A percentile compares a stretch with the other conserved stretches of the same genome.
These are phyloP conservation scores for Plebejus melissa DNA, from an alignment of 2,888 invertebrate species.

Conservation along the genomic window DNA sequence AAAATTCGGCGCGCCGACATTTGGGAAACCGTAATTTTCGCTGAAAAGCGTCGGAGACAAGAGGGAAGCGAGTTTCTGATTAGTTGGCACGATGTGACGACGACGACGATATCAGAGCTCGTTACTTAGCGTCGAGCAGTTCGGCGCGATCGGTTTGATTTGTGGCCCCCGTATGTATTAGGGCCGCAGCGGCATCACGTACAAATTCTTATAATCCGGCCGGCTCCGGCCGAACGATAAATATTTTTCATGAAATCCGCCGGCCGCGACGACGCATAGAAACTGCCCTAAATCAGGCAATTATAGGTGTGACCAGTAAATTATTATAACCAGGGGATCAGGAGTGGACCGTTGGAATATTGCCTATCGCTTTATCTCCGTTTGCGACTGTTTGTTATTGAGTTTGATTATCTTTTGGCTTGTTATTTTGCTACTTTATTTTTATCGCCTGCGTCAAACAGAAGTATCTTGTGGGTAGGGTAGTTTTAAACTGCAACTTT, in stretches of 20 bases:
- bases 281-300: conserved; percentile 75
- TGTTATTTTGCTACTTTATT: not conserved
- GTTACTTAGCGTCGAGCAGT: conserved; percentile 33
- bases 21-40: not conserved
- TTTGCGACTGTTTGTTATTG: conserved; percentile 5
- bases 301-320: conserved; percentile 73
- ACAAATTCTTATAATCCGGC: conserved; percentile 72
- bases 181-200: conserved; percentile 54
- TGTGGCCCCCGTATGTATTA: conserved; percentile 34
- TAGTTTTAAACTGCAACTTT: not conserved
- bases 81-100: conserved; percentile 24
- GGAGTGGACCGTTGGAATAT: conserved; percentile 42
- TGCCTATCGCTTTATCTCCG: conserved; percentile 33
- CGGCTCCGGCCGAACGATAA: conserved; percentile 60
- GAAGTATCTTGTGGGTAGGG: not conserved
- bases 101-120: conserved; percentile 27
- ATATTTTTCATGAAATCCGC: conserved; percentile 75
- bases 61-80: not conserved
- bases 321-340: conserved; percentile 70
- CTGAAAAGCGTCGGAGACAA: not conserved
- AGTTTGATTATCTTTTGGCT: conserved; percentile 1
- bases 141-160: conserved; percentile 36
- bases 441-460: not conserved
- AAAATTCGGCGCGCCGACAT: not conserved
- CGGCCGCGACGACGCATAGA: conserved; percentile 65